A percentile compares a stretch with the other conserved stretches of the same genome.
These are phyloP conservation scores for Periophthalmus modestus DNA, from an alignment of 2,113 vertebrate genomes.

Conservation along the genomic window DNA sequence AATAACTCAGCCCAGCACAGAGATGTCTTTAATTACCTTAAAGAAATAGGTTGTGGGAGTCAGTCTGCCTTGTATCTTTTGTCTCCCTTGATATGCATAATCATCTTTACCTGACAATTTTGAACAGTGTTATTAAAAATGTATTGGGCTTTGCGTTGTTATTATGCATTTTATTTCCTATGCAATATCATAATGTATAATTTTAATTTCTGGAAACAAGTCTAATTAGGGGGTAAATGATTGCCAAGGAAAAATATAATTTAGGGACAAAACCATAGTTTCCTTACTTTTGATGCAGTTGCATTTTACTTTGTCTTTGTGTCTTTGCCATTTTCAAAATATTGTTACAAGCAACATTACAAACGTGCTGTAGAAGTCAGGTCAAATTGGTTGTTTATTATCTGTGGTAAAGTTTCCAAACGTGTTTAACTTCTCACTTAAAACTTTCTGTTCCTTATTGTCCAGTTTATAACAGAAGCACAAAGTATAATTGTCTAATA, in stretches of 20 bases:
- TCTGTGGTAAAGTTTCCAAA: not conserved
- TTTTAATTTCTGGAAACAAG: not conserved
- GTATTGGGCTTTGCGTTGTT: not conserved
- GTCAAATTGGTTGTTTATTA: not conserved
- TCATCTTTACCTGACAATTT: not conserved
- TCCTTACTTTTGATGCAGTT: too few relatives aligned
- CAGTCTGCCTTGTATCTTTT: not conserved
- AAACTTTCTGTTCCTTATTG: not conserved
- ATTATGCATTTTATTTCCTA: not conserved
- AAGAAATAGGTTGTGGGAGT: not conserved
- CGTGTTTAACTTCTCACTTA: not conserved
- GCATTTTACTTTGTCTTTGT: too few relatives aligned
- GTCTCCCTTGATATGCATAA: not conserved
- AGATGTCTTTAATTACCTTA: not conserved
- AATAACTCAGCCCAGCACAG: not conserved
- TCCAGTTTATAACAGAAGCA: constrained; percentile 54
- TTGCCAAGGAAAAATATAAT: not conserved
- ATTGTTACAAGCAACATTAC: not conserved
- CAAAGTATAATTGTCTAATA: constrained; percentile 31
- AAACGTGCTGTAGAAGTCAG: not conserved
- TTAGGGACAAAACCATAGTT: too few relatives aligned
- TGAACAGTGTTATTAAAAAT: not conserved
- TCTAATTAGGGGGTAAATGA: not conserved
- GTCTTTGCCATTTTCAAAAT: too few relatives aligned
- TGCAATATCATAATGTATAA: not conserved